Conservation (phyloP, 1,140 invertebrate species). For the Dendroctonus valens region DNA sequence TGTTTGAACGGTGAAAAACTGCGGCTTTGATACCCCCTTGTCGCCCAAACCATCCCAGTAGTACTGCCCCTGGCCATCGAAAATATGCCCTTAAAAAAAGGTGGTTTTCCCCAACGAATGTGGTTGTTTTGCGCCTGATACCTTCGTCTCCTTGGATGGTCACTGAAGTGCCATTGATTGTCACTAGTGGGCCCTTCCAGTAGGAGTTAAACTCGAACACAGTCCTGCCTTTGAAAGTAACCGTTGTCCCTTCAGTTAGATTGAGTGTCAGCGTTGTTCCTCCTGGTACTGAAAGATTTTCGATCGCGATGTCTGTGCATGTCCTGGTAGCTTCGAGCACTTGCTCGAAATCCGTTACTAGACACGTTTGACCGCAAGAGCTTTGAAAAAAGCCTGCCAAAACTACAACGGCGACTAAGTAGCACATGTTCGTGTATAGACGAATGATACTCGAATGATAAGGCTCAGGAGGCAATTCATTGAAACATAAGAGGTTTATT, state of each 20-base stretch:
- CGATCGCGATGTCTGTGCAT: slow-evolving; percentile 17
- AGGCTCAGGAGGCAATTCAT: background rate
- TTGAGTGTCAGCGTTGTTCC: slow-evolving; percentile 18
- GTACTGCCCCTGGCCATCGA: slow-evolving; percentile 18
- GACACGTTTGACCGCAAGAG: slow-evolving; percentile 8
- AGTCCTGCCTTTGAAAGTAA: slow-evolving; percentile 25
- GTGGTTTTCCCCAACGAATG: background rate
- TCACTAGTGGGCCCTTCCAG: slow-evolving; percentile 26
- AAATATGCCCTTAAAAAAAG: slow-evolving; percentile 8
- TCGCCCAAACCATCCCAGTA: slow-evolving; percentile 27
- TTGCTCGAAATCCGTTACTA: slow-evolving; percentile 16
- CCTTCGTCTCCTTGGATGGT: slow-evolving; percentile 19
- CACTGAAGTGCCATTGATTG: slow-evolving; percentile 16
- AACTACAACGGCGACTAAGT: background rate
- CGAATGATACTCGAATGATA: too few relatives aligned
- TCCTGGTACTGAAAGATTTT: slow-evolving; percentile 22
- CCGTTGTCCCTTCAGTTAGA: slow-evolving; percentile 17
- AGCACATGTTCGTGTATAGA: background rate
- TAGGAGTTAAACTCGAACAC: slow-evolving; percentile 12
- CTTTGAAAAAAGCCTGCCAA: slow-evolving; percentile 15
- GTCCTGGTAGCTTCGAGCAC: slow-evolving; percentile 2
- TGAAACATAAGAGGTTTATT: background rate
- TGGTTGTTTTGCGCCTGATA: slow-evolving; percentile 1
- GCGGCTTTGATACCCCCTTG: slow-evolving; percentile 17
- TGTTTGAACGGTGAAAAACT: slow-evolving; percentile 13